Base-by-base conservation (phyloP, 2,113 vertebrate species). In the Gnathonemus longibarbis region DNA sequence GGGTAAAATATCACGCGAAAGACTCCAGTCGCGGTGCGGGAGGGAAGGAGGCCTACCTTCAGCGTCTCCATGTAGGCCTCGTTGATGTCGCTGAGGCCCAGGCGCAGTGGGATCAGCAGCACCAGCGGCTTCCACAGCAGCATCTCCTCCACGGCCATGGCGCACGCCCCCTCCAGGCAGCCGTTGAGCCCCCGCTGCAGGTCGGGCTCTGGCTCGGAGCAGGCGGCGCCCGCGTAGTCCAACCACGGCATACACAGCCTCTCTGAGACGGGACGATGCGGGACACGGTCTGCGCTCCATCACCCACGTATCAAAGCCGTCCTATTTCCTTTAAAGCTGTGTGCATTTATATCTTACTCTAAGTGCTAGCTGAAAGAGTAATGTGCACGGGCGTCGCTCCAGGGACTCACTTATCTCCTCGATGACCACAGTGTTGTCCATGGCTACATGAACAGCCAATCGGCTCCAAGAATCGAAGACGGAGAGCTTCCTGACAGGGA, bases 351-450 rank as follows among this genome's bases (percentile, higher is more conserved):
- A 86, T n/a, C n/a, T 10, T 86, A 48, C 45, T 17, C 83, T 48
- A 48, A 84, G 84, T 27, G 45, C 45, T 49, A 27, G 13, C n/a
- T 39, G 17, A 35, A 50, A 87, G 48, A 21, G 42, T 9, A 2
- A 56, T 4, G 31, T 24, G 3, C 0, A 9, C 21, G 80, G 70
- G 42, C 80, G 77, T 90, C 39, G 90, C 87, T 70, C 31, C 70
- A 66, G 42, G 58, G 86, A 98, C 98, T 98, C 94, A 99, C 98
- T 95, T 94, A 99, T 99, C 90, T 99, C 98, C 91, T 98, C 98
- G 92, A 98, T 99, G 94, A 99, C 97, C 92, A 99, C 98, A 0
- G 98, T 99, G 96, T 99, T 99, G 95, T 99, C 98, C 98, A 99
- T 99, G 0, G 98, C 98, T 94, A 99, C 96, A 24, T 99, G 98